These are phyloP conservation scores for Tragelaphus scriptus DNA, from an alignment of 2,113 vertebrate species.

Conservation along the genomic window DNA sequence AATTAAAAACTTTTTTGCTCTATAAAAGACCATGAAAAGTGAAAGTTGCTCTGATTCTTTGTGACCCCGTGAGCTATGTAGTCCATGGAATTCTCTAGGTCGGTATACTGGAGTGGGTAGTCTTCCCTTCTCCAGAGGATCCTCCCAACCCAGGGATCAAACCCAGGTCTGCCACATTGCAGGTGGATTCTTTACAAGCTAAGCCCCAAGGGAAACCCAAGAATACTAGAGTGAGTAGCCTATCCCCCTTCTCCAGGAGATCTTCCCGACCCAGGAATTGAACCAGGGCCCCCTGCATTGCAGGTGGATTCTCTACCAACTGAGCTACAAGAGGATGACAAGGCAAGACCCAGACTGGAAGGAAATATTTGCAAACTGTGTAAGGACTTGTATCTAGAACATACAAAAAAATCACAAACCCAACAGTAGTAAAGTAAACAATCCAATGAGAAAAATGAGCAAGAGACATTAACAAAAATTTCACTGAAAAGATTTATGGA, in stretches of 20 bases:
- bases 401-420: neutral
- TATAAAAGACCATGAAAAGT: neutral
- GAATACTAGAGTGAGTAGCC: neutral
- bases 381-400: neutral
- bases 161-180: neutral
- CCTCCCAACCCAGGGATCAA: neutral
- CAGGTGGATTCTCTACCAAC: neutral
- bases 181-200: neutral
- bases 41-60: neutral
- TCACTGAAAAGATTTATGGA: neutral
- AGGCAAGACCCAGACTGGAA: neutral
- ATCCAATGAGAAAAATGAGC: neutral
- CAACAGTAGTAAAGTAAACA: neutral
- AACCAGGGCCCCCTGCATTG: neutral
- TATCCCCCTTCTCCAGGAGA: neutral
- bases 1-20: neutral
- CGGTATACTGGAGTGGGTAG: neutral
- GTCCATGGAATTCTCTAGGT: neutral
- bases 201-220: neutral
- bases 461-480: neutral
- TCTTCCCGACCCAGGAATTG: neutral
- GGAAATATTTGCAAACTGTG: neutral
- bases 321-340: neutral
- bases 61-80: accelerated
- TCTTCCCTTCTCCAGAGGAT: neutral